Base-by-base conservation (phyloP, 2,888 invertebrate genomes). In the Thymelicus sylvestris region DNA sequence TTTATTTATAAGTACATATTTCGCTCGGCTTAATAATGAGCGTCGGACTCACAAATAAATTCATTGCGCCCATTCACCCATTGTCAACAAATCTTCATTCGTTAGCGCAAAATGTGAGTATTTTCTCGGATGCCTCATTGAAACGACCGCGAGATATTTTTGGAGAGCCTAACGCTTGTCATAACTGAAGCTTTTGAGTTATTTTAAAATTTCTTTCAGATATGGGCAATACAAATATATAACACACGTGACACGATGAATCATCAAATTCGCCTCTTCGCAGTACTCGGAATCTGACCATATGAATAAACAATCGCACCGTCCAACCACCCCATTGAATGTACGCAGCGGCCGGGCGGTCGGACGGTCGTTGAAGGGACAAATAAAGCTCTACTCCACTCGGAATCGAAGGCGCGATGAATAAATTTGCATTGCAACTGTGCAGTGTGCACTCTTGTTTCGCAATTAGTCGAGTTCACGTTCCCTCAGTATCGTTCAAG, bases 11-110 rank as follows among this genome's bases (percentile, higher is more conserved):
- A 19, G 19, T 19, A 19, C 19, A 19, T 19, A 19, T 19, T 19
- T 19, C 24, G n/a, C 39, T 24, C 50, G 38, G 13, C 47, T 59
- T 59, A 50, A 39, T 59, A 50, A 39, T 57, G 63, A 59, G 55
- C 44, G 19, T 13, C 24, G 24, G 44, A 39, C 64, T 48, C 64
- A 55, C 38, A 64, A 69, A 69, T 69, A 59, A 69, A 69, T 69
- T 69, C 57, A 69, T 69, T 69, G 69, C 39, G 64, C 64, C 59
- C 69, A 55, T 64, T 69, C 64, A 69, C 69, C 64, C 69, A 69
- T 50, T 64, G 69, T 69, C 69, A 24, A 64, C 69, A 69, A 69
- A 69, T 64, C 64, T 64, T 69, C 69, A 64, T 69, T 69, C 48
- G 59, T 15, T 59, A 63, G 31, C 59, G 64, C 64, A 59, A 69